Evolutionary conservation across 2,888 invertebrate genomes (phyloP), one percentile per base, ranked within the genome.

Genomic region (Harmothoe impar): DNA sequence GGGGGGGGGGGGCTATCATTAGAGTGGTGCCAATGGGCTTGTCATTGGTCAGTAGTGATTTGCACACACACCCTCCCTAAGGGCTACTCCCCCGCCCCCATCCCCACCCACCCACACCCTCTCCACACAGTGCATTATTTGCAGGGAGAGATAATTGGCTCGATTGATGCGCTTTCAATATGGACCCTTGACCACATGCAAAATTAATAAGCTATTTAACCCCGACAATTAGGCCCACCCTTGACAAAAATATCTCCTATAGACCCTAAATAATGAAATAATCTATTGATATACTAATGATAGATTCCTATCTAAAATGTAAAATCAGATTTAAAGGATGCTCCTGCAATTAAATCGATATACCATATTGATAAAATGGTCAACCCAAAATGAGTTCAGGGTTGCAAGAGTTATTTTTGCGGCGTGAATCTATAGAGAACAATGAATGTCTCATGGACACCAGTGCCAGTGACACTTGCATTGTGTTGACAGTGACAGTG

Each of bases 381-480:
- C 10, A 43, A 10, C 43, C 43, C 10, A 10, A 43, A 43, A 43
- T 43, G 43, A 10, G 43, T 43, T 43, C n/a, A 29, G 31, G 15
- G 25, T 72, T 25, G 20, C 25, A 12, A 72, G 72, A 29, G 72
- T 72, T 72, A 72, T 72, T 29, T 72, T 25, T 3, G 25, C 62
- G 3, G 62, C 1, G 62, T n/a, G n/a, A n/a, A 62, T n/a, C 23
- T 20, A n/a, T 62, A 20, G 62, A n/a, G 62, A 72, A 72, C 72
- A 72, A 72, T 29, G 62, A 62, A 20, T n/a, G 62, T 20, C 62
- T 62, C 1, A 15, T n/a, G 62, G 62, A 20, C 62, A 15, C 62
- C n/a, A 62, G 62, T 43, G 81, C 35, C 33, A 25, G 35, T 81
- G 81, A 81, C 81, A 81, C 81, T 35, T 81, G 81, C 35, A 81